Conservation (phyloP, 1,140 invertebrate species). For the Xylocopa sonorina region DNA sequence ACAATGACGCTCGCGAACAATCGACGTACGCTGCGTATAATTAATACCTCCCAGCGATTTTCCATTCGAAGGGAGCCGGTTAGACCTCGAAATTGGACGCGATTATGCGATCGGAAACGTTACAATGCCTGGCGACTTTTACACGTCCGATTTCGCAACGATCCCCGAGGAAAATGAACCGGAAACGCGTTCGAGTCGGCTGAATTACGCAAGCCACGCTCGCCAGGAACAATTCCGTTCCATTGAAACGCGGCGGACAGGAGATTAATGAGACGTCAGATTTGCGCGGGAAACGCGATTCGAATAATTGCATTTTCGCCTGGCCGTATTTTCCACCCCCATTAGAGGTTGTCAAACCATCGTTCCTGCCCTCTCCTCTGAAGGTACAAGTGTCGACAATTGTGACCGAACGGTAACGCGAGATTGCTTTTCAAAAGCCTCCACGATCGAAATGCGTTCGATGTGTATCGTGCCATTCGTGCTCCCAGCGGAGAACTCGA, state of each 20-base stretch:
- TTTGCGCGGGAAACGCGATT: not conserved
- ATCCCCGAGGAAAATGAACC: not conserved
- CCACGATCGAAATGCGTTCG: too few relatives aligned
- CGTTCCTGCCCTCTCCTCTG: not conserved
- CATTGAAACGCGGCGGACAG: not conserved
- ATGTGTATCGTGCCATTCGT: too few relatives aligned
- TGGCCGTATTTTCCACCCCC: not conserved
- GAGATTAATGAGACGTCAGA: slow-evolving; percentile 24
- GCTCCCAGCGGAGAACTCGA: too few relatives aligned
- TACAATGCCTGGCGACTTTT: too few relatives aligned
- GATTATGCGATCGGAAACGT: too few relatives aligned
- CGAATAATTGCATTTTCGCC: slow-evolving; percentile 4
- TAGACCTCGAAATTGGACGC: too few relatives aligned
- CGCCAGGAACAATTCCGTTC: not conserved
- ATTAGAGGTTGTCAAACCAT: not conserved
- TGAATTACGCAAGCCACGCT: not conserved
- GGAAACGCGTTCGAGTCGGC: not conserved
- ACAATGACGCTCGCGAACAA: too few relatives aligned
- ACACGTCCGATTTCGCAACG: not conserved
- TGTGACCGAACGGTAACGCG: too few relatives aligned
- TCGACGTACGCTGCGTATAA: too few relatives aligned
- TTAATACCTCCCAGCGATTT: too few relatives aligned
- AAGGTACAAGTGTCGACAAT: not conserved
- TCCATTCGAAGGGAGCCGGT: too few relatives aligned
- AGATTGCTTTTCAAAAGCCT: not conserved